phyloP scores from a whole-genome alignment of 2,797 vertebrate genomes.

The Schizopygopsis pylzovi region DNA sequence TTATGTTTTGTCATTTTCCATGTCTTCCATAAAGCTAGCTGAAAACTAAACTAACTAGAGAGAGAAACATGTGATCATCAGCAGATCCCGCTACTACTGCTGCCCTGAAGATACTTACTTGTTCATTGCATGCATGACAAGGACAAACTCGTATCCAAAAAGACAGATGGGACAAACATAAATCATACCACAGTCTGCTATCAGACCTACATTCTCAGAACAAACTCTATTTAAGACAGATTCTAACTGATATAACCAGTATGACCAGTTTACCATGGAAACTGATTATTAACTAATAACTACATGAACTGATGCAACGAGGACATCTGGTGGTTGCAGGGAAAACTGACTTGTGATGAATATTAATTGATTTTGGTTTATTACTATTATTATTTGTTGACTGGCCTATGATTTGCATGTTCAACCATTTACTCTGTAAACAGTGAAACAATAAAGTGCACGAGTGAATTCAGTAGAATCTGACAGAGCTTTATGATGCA shows the following conservation, averaged over 20 bases:
- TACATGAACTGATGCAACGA: neutral
- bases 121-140: neutral
- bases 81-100: neutral
- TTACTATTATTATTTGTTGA: too few relatives aligned
- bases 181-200: neutral
- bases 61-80: neutral
- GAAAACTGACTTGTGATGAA: neutral
- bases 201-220: neutral
- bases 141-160: neutral
- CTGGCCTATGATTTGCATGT: neutral
- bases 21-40: neutral
- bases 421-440: neutral
- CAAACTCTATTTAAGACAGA: neutral
- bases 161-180: neutral
- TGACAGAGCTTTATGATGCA: neutral
- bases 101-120: neutral
- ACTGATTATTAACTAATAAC: neutral
- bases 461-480: neutral
- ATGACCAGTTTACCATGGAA: neutral
- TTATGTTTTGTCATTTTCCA: too few relatives aligned
- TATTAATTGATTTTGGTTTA: neutral
- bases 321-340: slow-evolving; percentile 8
- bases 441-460: neutral
- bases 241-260: neutral
- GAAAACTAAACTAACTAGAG: neutral